These are phyloP conservation scores for Diaphora mendica DNA, from an alignment of 2,888 invertebrate genomes.

Conservation along the genomic window DNA sequence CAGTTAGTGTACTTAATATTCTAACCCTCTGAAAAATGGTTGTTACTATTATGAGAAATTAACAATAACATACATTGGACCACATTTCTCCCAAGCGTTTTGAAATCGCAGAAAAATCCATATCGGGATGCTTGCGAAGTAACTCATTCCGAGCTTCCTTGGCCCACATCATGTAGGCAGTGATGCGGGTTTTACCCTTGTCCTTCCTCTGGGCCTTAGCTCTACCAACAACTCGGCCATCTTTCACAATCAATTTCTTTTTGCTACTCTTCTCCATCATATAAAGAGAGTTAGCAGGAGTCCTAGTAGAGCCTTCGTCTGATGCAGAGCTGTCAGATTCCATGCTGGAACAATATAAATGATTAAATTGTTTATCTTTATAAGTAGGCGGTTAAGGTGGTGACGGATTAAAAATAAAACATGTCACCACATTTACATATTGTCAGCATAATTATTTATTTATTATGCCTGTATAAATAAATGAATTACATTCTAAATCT, in stretches of 20 bases:
- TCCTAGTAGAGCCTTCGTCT: constrained; percentile 78
- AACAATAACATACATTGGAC: constrained; percentile 88
- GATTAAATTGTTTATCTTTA: background rate
- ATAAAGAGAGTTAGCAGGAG: constrained; percentile 88
- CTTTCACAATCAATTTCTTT: constrained; percentile 88
- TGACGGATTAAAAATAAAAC: too few species aligned
- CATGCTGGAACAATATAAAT: constrained; percentile 66
- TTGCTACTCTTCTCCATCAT: constrained; percentile 93
- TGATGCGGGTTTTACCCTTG: constrained; percentile 92
- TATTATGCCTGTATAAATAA: too few species aligned
- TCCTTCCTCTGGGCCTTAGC: constrained; percentile 92
- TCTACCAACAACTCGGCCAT: constrained; percentile 88
- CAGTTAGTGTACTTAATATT: too few species aligned
- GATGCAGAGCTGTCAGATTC: constrained; percentile 84
- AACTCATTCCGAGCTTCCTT: constrained; percentile 92
- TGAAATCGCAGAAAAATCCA: constrained; percentile 94
- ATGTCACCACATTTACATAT: too few species aligned
- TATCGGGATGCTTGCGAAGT: constrained; percentile 89
- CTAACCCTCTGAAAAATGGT: too few species aligned
- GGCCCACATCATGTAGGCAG: constrained; percentile 97
- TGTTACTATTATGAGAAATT: too few species aligned
- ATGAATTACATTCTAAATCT: too few species aligned
- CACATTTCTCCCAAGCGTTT: constrained; percentile 95
- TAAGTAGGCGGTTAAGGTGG: too few species aligned
- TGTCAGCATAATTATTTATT: too few species aligned